A percentile compares a stretch with the other conserved stretches of the same genome.
phyloP scores from a whole-genome alignment of 2,888 invertebrate species.

The Philereme vetulata region DNA sequence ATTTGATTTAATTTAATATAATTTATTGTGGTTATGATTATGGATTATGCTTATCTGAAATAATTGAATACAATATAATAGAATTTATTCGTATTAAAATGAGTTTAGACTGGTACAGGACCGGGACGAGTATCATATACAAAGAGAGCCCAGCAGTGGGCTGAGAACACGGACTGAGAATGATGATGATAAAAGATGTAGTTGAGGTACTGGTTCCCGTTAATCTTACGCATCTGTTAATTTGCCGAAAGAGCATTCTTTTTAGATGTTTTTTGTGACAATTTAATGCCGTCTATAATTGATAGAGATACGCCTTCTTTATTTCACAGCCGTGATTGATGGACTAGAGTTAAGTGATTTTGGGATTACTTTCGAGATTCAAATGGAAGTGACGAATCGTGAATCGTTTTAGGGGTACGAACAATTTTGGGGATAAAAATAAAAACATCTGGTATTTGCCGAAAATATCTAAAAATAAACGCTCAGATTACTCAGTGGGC shows the following conservation, averaged over 20 bases:
- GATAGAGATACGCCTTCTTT: constrained; percentile 42
- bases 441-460: background rate
- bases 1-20: no score
- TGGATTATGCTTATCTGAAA: no score
- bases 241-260: constrained; percentile 48
- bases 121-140: no score
- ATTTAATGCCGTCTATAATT: constrained; percentile 45
- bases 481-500: no score
- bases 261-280: constrained; percentile 45
- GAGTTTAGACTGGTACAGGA: no score
- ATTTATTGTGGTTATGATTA: no score
- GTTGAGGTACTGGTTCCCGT: constrained; percentile 24
- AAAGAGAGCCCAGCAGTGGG: no score
- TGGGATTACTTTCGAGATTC: constrained; percentile 30
- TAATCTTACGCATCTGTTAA: constrained; percentile 40
- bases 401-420: constrained; percentile 9
- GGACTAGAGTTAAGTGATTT: constrained; percentile 33
- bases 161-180: no score
- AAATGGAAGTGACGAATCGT: constrained; percentile 21
- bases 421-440: constrained; percentile 3
- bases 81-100: no score
- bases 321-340: constrained; percentile 37
- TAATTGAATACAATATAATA: no score
- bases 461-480: background rate
- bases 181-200: background rate